phyloP scores from a whole-genome alignment of 2,797 vertebrate species.

The Bovichtus diacanthus region DNA sequence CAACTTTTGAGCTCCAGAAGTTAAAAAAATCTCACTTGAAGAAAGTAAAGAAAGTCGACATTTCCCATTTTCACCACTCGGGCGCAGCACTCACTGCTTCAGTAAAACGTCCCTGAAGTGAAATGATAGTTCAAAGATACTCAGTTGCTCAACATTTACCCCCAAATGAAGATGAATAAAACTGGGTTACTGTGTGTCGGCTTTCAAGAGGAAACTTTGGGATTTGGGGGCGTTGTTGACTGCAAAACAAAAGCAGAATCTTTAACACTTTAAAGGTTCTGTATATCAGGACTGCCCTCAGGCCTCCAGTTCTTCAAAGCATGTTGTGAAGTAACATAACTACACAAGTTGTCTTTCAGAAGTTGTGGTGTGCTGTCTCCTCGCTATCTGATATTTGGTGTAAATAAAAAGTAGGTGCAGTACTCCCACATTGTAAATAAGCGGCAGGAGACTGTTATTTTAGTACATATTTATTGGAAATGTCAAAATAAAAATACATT shows the following conservation, averaged over 20 bases:
- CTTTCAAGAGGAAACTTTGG: neutral
- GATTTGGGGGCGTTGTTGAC: slow-evolving; percentile 18
- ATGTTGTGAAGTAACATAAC: neutral
- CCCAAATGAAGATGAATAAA: neutral
- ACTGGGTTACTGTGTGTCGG: neutral
- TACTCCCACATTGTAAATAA: slow-evolving; percentile 11
- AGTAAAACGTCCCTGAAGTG: neutral
- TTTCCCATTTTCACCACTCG: too few species aligned
- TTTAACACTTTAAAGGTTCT: neutral
- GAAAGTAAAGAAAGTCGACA: neutral
- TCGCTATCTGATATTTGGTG: neutral
- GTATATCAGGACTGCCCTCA: neutral
- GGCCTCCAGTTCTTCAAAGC: neutral
- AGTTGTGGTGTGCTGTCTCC: neutral
- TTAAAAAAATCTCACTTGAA: too few species aligned
- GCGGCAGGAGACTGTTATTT: slow-evolving; percentile 43
- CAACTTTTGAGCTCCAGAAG: too few species aligned
- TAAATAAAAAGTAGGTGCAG: neutral
- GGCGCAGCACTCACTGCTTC: neutral
- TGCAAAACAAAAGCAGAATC: neutral
- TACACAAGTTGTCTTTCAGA: too few species aligned
- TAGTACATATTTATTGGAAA: slow-evolving; percentile 86
- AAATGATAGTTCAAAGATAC: neutral
- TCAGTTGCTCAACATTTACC: neutral
- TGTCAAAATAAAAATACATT: slow-evolving; percentile 80